Percentiles rank a stretch among this genome's conserved stretches.
These are phyloP conservation scores for Epinephelus coioides DNA, from an alignment of 2,797 vertebrate species.

Conservation along the genomic window DNA sequence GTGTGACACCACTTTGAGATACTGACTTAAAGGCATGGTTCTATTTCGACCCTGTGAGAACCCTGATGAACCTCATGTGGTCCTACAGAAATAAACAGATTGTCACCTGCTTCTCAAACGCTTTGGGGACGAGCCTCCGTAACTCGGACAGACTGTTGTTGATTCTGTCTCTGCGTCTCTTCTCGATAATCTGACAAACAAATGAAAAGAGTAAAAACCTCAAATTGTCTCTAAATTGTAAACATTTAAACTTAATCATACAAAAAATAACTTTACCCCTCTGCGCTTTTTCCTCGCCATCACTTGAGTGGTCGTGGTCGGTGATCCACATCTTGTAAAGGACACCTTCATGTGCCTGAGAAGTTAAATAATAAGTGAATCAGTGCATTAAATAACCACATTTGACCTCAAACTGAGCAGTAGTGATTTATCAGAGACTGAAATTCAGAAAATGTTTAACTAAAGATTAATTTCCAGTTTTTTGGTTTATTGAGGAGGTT, in stretches of 20 bases:
- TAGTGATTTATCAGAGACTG: neutral
- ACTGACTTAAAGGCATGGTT: no score
- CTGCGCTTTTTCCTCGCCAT: slow-evolving; percentile 95
- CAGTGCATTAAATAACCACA: no score
- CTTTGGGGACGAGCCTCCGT: slow-evolving; percentile 93
- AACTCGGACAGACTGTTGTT: slow-evolving; percentile 96
- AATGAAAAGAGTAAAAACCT: neutral
- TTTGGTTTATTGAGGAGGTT: no score
- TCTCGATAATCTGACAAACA: slow-evolving; percentile 92
- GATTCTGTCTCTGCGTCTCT: slow-evolving; percentile 95
- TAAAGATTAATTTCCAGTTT: no score
- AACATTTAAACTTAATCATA: neutral
- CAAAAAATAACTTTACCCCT: slow-evolving; percentile 86
- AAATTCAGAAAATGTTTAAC: neutral
- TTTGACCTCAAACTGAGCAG: no score
- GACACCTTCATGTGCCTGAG: slow-evolving; percentile 87
- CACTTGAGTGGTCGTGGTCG: slow-evolving; percentile 92
- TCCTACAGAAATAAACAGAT: slow-evolving; percentile 21
- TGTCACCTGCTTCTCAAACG: slow-evolving; percentile 96
- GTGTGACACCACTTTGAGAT: no score
- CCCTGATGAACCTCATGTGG: neutral
- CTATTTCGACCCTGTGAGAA: no score
- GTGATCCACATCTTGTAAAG: slow-evolving; percentile 90
- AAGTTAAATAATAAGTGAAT: neutral
- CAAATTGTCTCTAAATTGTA: no score